Evolutionary conservation across 2,113 vertebrate genomes (phyloP).

Genomic region (Gallinago undulata): DNA sequence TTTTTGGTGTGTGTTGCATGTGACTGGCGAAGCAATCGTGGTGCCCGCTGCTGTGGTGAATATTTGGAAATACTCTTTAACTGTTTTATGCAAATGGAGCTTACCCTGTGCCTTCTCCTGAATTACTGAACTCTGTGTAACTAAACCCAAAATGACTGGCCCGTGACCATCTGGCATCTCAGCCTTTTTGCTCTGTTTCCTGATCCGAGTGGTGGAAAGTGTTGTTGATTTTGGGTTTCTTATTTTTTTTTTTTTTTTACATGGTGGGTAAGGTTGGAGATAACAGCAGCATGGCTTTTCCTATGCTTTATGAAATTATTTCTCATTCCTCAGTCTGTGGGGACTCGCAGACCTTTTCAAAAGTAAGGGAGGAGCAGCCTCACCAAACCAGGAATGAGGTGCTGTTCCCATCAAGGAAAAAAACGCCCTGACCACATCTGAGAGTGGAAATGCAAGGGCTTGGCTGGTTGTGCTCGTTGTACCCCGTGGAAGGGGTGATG

Average conservation of each 20-base stretch:
- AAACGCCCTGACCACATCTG: background rate
- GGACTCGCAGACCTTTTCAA: background rate
- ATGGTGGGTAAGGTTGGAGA: rapidly evolving
- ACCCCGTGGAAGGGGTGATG: background rate
- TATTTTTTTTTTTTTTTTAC: background rate
- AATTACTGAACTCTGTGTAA: background rate
- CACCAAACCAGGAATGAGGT: background rate
- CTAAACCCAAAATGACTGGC: background rate
- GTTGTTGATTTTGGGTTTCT: background rate
- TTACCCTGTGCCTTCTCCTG: background rate
- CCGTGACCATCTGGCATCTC: rapidly evolving
- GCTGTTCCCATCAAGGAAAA: background rate
- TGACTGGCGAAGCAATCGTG: background rate
- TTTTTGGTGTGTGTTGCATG: background rate
- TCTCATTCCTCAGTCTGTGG: background rate
- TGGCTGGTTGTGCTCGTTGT: background rate
- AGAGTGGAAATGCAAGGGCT: background rate
- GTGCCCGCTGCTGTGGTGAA: background rate
- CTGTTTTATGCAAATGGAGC: background rate
- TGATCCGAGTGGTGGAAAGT: background rate
- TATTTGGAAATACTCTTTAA: background rate
- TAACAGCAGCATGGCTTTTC: background rate
- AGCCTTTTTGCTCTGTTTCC: background rate
- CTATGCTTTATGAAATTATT: background rate
- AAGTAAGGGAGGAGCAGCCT: background rate